Base-by-base conservation (phyloP, 2,888 invertebrate species). In the Eristalis pertinax region DNA sequence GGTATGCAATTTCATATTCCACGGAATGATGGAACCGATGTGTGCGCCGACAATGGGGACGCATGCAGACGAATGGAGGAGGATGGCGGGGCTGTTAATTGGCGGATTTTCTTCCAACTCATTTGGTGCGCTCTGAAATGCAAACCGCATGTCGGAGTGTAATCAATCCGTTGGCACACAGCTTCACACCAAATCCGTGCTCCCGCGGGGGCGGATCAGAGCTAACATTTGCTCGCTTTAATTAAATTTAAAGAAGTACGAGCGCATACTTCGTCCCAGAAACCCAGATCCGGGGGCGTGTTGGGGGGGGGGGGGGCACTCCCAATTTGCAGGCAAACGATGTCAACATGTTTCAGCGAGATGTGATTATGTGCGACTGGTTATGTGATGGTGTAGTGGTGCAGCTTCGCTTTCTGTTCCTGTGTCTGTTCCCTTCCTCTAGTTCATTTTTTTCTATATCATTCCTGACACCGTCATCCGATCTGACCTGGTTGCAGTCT, bases 391-490 rank as follows among this genome's bases (percentile, higher is more conserved):
- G 69, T 63, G 67, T 24, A 67, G 10, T 58, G 58, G 60, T 83
- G 65, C 68, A 62, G 43, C 60, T 43, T 50, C 58, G 70, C 65
- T 50, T 4, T 38, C 38, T 38, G 38, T 13, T 10, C 1, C 35
- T 35, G 35, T 80, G 50, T 69, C 69, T 72, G 50, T 69, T 69
- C 74, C 65, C 35, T 74, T 70, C 65, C 74, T 74, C 70, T 82
- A 86, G 70, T 86, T 78, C 85, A 86, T 78, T 74, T 65, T 78
- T 50, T 70, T 32, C 32, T 77, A 82, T 78, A 86, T 82, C 85
- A 86, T 73, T 77, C 73, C 60, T 73, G 85, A 77, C 82, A 70
- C 29, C 43, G 50, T 67, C 81, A 73, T 85, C 69, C 68, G 56
- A 78, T 74, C 70, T 75, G 85, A 82, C 85, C 85, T 82, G 78